Base-by-base conservation (phyloP, 2,113 vertebrate species). In the Cavia porcellus region DNA sequence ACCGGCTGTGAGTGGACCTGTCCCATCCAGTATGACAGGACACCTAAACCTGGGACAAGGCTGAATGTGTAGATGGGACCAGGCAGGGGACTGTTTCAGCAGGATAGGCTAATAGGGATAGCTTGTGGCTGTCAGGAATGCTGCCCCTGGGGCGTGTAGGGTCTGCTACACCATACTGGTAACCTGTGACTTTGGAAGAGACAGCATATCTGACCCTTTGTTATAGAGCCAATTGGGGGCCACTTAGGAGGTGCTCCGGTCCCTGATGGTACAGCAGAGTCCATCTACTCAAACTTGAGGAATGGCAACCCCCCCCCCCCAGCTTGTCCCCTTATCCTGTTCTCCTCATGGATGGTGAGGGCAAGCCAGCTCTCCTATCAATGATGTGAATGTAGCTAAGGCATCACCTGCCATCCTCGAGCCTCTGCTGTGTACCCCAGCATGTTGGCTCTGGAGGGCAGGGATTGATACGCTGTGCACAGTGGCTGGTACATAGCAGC, bases 91-190 rank as follows among this genome's bases (percentile, higher is more conserved):
- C 42, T 1, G 1, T 61, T 28, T n/a, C 45, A 10, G 10, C 30
- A 70, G 55, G 1, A 6, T 7, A 79, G 35, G 25, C 50, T 62
- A 24, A 0, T 9, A 24, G 57, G 50, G 24, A 38, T 19, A 64
- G 75, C 50, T 47, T 32, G 55, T 20, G 3, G 22, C 59, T 38
- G 2, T 28, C 35, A 20, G 57, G 25, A 42, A 24, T 68, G 66
- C 61, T 57, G 32, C 7, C 66, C 9, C 45, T 11, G 5, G 47
- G 42, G 24, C 20, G 55, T 55, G 20, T 28, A 45, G 72, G 61
- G 52, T 7, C 12, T 0, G 25, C 66, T 20, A 24, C 5, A 9
- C 57, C 35, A 9, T 20, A 4, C 19, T 35, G 85, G 20, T 0
- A 45, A 35, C n/a, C 62, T 79, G 45, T 4, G 45, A 7, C 64